Percentiles rank a stretch among this genome's conserved stretches.
Conservation (phyloP, 35 echinoderm and acorn worm species). For the Lytechinus pictus region DNA sequence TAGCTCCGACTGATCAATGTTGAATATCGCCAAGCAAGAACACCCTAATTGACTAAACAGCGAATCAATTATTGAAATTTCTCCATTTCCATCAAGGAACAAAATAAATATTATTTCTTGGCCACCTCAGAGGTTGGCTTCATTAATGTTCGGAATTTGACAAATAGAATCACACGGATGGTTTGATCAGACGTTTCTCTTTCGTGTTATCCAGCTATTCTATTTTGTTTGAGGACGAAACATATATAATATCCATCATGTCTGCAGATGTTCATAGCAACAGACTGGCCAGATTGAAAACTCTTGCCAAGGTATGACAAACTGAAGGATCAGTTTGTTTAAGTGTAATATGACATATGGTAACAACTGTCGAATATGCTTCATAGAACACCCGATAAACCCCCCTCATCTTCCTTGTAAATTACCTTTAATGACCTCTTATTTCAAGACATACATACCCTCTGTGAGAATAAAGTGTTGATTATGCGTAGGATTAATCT, state of each 20-base stretch:
- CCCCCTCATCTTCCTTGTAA: too few species aligned
- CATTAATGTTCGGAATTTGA: neutral
- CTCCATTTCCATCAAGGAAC: neutral
- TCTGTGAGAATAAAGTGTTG: too few species aligned
- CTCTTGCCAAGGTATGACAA: neutral
- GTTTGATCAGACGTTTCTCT: neutral
- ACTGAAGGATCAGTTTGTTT: neutral
- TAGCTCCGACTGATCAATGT: too few species aligned
- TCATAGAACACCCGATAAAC: too few species aligned
- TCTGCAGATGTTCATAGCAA: neutral
- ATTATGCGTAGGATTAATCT: too few species aligned
- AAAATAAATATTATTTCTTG: neutral
- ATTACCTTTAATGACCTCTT: too few species aligned
- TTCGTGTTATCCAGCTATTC: neutral
- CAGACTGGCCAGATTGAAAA: neutral
- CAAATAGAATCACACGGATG: neutral
- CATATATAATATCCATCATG: neutral
- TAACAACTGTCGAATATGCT: too few species aligned
- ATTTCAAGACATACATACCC: too few species aligned
- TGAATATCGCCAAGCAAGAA: too few species aligned
- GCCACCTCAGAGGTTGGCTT: neutral
- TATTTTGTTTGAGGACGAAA: neutral
- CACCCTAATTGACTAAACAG: too few species aligned
- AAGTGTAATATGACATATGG: neutral
- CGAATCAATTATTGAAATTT: neutral